These are phyloP conservation scores for Nanger granti DNA, from an alignment of 2,113 vertebrate species.

Conservation along the genomic window DNA sequence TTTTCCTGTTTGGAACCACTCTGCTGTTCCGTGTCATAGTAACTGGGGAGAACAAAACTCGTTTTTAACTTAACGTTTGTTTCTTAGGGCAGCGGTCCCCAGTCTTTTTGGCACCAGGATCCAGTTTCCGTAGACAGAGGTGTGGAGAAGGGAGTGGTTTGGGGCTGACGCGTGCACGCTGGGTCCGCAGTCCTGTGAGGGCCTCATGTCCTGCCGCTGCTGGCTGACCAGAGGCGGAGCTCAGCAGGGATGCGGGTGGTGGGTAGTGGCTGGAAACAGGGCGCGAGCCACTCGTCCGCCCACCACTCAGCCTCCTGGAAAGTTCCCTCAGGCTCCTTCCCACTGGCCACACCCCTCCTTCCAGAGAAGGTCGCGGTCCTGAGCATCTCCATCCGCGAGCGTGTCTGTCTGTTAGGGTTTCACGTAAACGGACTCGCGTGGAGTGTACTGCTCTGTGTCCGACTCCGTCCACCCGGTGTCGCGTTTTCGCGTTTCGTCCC, in stretches of 20 bases:
- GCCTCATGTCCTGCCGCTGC: neutral
- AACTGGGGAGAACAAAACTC: neutral
- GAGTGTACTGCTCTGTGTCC: fast-evolving
- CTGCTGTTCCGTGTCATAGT: neutral
- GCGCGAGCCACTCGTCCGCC: fast-evolving
- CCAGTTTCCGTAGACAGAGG: neutral
- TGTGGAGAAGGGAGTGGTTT: neutral
- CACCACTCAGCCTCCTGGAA: neutral
- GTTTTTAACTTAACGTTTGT: neutral
- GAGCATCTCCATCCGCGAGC: neutral
- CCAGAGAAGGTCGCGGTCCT: neutral
- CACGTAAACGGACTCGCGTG: neutral
- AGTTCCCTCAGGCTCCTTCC: neutral
- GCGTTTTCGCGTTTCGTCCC: neutral
- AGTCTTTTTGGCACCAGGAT: neutral
- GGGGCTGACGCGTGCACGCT: neutral
- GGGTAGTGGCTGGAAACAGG: neutral
- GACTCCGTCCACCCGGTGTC: neutral
- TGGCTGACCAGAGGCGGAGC: neutral
- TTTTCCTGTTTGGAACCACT: too few relatives aligned
- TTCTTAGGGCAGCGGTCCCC: neutral
- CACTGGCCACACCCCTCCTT: too few relatives aligned
- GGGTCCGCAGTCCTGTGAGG: fast-evolving
- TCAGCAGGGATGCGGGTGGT: neutral
- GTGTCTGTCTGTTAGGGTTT: neutral